These are phyloP conservation scores for Cetoscarus ocellatus DNA, from an alignment of 2,797 vertebrate species.

Conservation along the genomic window DNA sequence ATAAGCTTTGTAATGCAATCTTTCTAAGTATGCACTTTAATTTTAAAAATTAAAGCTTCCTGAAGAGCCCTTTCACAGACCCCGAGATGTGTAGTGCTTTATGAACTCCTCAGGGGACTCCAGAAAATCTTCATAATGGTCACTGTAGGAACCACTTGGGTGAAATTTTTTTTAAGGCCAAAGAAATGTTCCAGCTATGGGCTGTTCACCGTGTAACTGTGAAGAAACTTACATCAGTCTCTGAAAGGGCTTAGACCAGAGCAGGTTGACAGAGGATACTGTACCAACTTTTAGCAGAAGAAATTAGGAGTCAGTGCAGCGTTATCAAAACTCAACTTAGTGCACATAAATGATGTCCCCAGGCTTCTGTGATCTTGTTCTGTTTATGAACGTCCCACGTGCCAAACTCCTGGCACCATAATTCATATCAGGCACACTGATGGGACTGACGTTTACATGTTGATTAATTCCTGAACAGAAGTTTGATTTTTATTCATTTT, in stretches of 20 bases:
- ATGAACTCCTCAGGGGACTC: slow-evolving; percentile 38
- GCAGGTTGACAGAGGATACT: slow-evolving; percentile 9
- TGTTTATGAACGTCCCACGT: too few species aligned
- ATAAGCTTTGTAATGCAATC: slow-evolving; percentile 43
- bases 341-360: background rate
- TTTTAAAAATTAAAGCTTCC: slow-evolving; percentile 44
- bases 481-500: too few species aligned
- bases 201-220: slow-evolving; percentile 47
- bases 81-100: slow-evolving; percentile 28
- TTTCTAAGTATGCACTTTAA: slow-evolving; percentile 53
- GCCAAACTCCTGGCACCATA: too few species aligned
- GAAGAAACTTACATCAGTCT: slow-evolving; percentile 43
- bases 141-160: slow-evolving; percentile 23
- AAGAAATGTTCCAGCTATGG: slow-evolving; percentile 55
- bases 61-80: slow-evolving; percentile 33
- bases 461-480: too few species aligned
- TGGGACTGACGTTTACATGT: too few species aligned
- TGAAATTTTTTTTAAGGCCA: slow-evolving; percentile 45
- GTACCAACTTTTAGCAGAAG: slow-evolving; percentile 9
- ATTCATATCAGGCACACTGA: too few species aligned
- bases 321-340: slow-evolving; percentile 33
- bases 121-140: slow-evolving; percentile 29
- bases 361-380: too few species aligned
- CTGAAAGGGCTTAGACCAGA: slow-evolving; percentile 32
- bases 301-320: slow-evolving; percentile 13